Base-by-base conservation (phyloP, 2,113 vertebrate species). In the Pycnonotus jocosus region DNA sequence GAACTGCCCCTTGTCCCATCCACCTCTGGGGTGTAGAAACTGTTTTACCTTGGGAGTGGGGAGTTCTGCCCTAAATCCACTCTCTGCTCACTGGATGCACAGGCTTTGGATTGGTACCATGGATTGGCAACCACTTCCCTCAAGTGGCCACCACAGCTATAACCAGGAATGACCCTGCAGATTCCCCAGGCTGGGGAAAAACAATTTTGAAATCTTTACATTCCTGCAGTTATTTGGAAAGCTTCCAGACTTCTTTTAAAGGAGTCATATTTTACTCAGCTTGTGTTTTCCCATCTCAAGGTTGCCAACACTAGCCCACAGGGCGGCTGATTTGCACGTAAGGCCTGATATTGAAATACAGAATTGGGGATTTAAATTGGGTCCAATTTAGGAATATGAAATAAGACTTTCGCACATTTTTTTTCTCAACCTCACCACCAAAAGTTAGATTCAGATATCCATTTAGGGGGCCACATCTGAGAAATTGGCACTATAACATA, bases 381-480 rank as follows among this genome's bases (percentile, higher is more conserved):
- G 53, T 77, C 56, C 61, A 66, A 72, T 94, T 96, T 92, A 88
- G 68, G 48, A 57, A 60, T 65, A 86, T 65, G 82, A 96, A 93
- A 84, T 86, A 92, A 88, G 76, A 88, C 88, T 92, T 92, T 81
- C 76, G 81, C 64, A 45, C 57, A 31, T 74, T 83, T 80, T 76
- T 76, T 96, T 95, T 82, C 72, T 80, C 76, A 86, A 90, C 83
- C 94, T 94, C 92, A 79, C 76, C 82, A 86, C 60, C 80, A 81
- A 90, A 96, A 90, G 64, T 90, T 86, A 93, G 85, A 86, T 87
- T 83, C 86, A 92, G 85, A 37, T 88, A 93, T 56, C 79, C 86
- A 81, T 93, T 95, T 68, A 86, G 69, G 76, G 90, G 90, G 82
- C 93, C 95, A 96, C 94, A 94, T 93, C 94, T 96, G 86, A 96